phyloP scores from a whole-genome alignment of 2,113 vertebrate species.

The Daphoenositta chrysoptera region DNA sequence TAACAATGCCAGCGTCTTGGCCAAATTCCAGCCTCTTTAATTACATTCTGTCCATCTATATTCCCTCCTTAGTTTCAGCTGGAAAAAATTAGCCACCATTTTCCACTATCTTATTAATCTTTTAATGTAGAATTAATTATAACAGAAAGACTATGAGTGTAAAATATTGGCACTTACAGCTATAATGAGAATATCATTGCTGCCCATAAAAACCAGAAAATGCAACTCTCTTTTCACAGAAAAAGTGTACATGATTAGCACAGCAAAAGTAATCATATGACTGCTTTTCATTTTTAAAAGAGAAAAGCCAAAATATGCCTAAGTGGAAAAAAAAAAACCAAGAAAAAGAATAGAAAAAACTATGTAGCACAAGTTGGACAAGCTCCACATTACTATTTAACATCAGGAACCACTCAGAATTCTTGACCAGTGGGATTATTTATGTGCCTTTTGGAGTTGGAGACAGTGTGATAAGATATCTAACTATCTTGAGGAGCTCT shows the following conservation, averaged over 20 bases:
- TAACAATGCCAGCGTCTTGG: slow-evolving; percentile 22
- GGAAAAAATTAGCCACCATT: slow-evolving; percentile 14
- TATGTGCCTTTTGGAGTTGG: background rate
- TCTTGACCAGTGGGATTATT: background rate
- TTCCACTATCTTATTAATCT: slow-evolving; percentile 45
- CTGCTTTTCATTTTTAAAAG: background rate
- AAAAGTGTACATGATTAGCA: background rate
- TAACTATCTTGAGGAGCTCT: background rate
- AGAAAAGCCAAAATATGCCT: background rate
- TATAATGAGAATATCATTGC: background rate
- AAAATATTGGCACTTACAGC: background rate
- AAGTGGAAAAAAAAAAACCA: background rate
- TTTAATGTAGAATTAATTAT: slow-evolving; percentile 37
- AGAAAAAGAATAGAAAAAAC: too few species aligned
- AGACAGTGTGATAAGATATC: background rate
- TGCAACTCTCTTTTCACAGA: background rate
- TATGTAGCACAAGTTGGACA: background rate
- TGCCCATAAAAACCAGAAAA: background rate
- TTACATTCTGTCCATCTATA: slow-evolving; percentile 30
- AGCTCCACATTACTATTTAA: background rate
- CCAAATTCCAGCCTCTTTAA: slow-evolving; percentile 39
- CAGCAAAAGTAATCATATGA: background rate
- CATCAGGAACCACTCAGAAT: background rate
- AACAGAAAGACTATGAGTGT: background rate
- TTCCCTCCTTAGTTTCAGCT: slow-evolving; percentile 18